phyloP scores from a whole-genome alignment of 2,888 invertebrate species.

The Odontocolon sp. region DNA sequence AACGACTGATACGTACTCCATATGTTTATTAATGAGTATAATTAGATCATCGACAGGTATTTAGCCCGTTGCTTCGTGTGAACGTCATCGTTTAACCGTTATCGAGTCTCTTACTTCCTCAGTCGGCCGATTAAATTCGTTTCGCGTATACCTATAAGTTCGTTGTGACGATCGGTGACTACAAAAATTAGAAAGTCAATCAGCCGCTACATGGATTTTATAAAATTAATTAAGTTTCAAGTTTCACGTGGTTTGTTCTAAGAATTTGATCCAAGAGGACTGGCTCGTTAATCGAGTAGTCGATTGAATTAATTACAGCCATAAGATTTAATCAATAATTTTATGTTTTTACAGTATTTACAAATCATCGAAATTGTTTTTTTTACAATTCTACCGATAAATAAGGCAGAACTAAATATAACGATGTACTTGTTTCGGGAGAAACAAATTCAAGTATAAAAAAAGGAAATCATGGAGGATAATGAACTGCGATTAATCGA shows the following conservation, averaged over 20 bases:
- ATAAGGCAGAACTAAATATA: no score
- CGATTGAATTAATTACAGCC: no score
- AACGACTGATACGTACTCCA: neutral
- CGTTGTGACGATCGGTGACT: neutral
- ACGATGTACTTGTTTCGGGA: no score
- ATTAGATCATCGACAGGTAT: conserved; percentile 42
- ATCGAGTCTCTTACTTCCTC: neutral
- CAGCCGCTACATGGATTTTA: neutral
- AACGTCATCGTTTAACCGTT: conserved; percentile 37
- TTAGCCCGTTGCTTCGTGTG: neutral
- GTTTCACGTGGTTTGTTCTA: neutral
- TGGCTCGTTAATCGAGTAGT: neutral
- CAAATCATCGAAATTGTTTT: no score
- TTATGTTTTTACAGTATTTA: no score
- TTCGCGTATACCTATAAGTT: neutral
- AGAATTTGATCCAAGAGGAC: neutral
- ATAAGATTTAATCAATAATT: no score
- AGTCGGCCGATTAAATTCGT: conserved; percentile 20
- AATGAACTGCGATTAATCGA: neutral
- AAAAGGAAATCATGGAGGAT: neutral
- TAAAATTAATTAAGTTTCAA: conserved; percentile 28
- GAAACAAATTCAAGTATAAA: neutral
- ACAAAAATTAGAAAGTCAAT: conserved; percentile 35
- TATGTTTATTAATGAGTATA: conserved; percentile 32
- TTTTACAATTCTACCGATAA: no score